Base-by-base conservation (phyloP, 2,797 vertebrate genomes). In the Pseudochromis fuscus region DNA sequence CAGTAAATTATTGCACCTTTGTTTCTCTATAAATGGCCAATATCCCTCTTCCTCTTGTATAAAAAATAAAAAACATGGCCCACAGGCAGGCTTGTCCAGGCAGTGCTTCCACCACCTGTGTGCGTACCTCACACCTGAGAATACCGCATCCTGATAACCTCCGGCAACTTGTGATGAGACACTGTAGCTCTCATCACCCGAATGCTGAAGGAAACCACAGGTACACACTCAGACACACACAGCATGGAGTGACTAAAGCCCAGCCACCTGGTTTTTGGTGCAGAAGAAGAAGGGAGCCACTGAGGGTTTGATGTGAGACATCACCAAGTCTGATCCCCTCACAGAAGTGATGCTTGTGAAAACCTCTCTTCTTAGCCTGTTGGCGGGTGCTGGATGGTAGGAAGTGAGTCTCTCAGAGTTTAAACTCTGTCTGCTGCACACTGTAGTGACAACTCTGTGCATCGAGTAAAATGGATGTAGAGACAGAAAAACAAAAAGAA, bases 51-150 rank as follows among this genome's bases (percentile, higher is more conserved):
- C 15, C 7, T n/a, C 75, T 77, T 77, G 69, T 48, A 38, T 45
- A 68, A 64, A 15, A 35, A 35, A 35, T 63, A 59, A 19, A 52
- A 45, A 49, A 55, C 19, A 23, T n/a, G 19, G 27, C 49, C 13
- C 52, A 50, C 18, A 28, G 44, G 35, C 61, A 52, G 56, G 33
- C 84, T 73, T 84, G 90, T 90, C 51, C 72, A 67, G 83, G 64
- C 83, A 80, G 37, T 48, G 7, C 21, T 45, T 44, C 33, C 37
- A 68, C 66, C 81, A 83, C 70, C 81, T 87, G 84, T 48, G 38
- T 79, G 67, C n/a, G n/a, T 70, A 13, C 23, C 58, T 87, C 40
- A 77, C 82, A 79, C 84, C 81, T 86, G 78, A 81, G 33, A 80
- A 65, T 75, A 79, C 75, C 52, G 86, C 68, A 84, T 84, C 61